A percentile compares a stretch with the other conserved stretches of the same genome.
Evolutionary conservation across 2,888 invertebrate species (phyloP).

Genomic region (Morpho deidamia): DNA sequence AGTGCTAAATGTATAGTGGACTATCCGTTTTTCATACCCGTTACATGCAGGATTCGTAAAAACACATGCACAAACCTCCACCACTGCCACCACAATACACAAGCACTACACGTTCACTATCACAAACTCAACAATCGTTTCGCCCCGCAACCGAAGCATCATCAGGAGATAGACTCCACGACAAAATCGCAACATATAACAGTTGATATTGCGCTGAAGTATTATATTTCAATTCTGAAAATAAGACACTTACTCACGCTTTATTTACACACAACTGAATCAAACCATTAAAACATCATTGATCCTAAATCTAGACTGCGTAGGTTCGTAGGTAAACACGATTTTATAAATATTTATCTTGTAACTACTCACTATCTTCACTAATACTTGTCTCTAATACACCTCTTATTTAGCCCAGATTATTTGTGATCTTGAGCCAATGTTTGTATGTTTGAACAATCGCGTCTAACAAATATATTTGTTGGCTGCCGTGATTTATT

Average conservation of each 20-base stretch:
- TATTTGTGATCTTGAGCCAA: conserved; percentile 24
- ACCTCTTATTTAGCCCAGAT: conserved; percentile 13
- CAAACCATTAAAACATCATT: background rate
- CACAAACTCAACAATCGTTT: too few relatives aligned
- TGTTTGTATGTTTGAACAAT: conserved; percentile 25
- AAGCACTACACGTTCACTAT: too few relatives aligned
- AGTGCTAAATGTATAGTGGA: too few relatives aligned
- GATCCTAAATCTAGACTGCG: conserved; percentile 4
- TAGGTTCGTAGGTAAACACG: conserved; percentile 5
- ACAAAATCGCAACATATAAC: too few relatives aligned
- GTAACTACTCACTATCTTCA: conserved; percentile 1
- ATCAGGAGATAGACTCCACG: too few relatives aligned
- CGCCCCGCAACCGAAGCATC: too few relatives aligned
- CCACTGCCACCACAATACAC: too few relatives aligned
- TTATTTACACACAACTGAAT: background rate
- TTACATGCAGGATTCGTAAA: too few relatives aligned
- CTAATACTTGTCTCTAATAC: conserved; percentile 19
- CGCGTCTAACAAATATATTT: conserved; percentile 33
- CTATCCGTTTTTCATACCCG: too few relatives aligned
- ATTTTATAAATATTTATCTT: conserved; percentile 7
- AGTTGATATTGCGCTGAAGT: background rate
- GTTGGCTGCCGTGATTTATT: conserved; percentile 16
- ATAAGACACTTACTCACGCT: background rate
- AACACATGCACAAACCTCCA: too few relatives aligned
- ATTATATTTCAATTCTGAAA: background rate